Percentiles rank a stretch among this genome's conserved stretches.
These are phyloP conservation scores for Scaptomyza polygonia DNA, from an alignment of 2,888 invertebrate species.

Conservation along the genomic window DNA sequence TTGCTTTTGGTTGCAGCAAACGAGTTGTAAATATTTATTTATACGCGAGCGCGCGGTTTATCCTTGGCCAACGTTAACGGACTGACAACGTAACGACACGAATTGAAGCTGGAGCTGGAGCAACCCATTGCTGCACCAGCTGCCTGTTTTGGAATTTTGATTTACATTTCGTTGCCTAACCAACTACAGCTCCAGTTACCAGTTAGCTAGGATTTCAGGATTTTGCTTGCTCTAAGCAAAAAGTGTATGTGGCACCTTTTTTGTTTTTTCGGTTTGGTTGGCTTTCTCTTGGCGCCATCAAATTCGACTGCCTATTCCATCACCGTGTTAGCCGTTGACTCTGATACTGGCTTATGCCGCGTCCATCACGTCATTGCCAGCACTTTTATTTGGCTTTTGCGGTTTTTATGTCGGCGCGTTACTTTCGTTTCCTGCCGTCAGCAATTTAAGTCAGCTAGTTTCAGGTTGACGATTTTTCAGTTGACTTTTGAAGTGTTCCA, in stretches of 20 bases:
- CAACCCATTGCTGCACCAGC: constrained; percentile 11
- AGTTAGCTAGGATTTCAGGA: constrained; percentile 33
- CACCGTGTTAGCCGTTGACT: constrained; percentile 20
- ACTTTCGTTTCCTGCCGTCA: constrained; percentile 58
- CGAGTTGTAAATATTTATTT: constrained; percentile 80
- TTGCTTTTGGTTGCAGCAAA: constrained; percentile 78
- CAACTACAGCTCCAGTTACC: constrained; percentile 46
- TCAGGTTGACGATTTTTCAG: constrained; percentile 51
- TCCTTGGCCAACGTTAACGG: constrained; percentile 61
- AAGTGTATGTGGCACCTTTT: constrained; percentile 19
- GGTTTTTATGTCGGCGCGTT: constrained; percentile 61
- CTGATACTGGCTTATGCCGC: constrained; percentile 43
- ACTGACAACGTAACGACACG: constrained; percentile 40
- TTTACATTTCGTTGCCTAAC: constrained; percentile 73
- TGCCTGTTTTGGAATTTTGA: constrained; percentile 68
- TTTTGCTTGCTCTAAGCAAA: constrained; percentile 50
- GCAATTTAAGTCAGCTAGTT: constrained; percentile 60
- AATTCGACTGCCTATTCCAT: constrained; percentile 60
- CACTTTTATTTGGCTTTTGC: constrained; percentile 72
- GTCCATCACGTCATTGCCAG: constrained; percentile 57
- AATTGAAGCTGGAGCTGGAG: constrained; percentile 11
- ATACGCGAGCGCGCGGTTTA: constrained; percentile 76
- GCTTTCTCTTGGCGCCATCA: constrained; percentile 40
- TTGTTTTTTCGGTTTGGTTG: constrained; percentile 1
- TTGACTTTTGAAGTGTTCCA: constrained; percentile 1